Evolutionary conservation across 2,797 vertebrate species (phyloP).

Genomic region (Lagorchestes hirsutus): DNA sequence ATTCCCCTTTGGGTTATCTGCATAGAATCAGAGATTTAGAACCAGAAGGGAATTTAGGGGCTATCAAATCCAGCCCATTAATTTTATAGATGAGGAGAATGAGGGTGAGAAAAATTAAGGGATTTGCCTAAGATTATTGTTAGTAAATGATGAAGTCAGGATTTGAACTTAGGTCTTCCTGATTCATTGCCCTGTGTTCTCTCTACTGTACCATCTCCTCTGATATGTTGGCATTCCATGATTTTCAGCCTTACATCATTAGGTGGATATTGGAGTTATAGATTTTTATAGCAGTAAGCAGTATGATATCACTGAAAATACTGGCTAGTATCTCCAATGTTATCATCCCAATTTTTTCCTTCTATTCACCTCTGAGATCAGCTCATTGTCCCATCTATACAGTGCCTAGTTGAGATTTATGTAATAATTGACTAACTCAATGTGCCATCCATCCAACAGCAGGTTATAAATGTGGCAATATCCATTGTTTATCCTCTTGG

Average conservation of each 20-base stretch:
- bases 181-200: not conserved
- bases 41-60: not conserved
- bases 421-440: not conserved
- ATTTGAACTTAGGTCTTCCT: not conserved
- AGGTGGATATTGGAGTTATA: not conserved
- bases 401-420: not conserved
- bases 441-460: not conserved
- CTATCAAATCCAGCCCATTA: not conserved
- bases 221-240: not conserved
- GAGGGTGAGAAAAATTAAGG: not conserved
- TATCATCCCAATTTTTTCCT: not conserved
- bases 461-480: not conserved
- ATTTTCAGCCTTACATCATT: not conserved
- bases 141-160: not conserved
- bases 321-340: not conserved
- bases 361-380: not conserved
- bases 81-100: not conserved
- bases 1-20: not conserved
- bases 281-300: not conserved
- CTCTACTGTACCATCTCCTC: not conserved
- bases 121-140: not conserved
- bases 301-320: not conserved
- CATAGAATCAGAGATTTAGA: not conserved
- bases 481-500: not conserved
- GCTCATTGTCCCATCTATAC: not conserved